Evolutionary conservation across 2,797 vertebrate species (phyloP).

Genomic region (Manis crassicaudata): DNA sequence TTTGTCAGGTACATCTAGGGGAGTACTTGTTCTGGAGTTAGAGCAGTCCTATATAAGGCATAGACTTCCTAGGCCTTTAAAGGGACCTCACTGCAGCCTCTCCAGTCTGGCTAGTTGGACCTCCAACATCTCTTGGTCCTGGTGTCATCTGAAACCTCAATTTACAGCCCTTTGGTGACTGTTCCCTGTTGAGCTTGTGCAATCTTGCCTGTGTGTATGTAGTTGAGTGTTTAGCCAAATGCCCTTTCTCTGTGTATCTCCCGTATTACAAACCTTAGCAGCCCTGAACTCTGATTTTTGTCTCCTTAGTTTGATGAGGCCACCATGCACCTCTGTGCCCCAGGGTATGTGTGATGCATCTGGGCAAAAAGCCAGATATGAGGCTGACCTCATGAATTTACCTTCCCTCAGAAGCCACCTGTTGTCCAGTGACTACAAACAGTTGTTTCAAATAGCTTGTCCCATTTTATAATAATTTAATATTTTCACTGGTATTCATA

Average conservation of each 20-base stretch:
- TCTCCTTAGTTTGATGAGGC: not conserved
- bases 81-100: not conserved
- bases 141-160: not conserved
- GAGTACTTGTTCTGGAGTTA: not conserved
- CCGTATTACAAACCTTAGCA: not conserved
- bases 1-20: not conserved
- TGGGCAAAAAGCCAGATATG: not conserved
- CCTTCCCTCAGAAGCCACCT: not conserved
- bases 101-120: not conserved
- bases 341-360: rapidly evolving
- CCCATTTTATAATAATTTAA: too few relatives aligned
- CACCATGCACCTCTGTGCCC: not conserved
- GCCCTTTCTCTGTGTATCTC: not conserved
- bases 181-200: not conserved
- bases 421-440: not conserved
- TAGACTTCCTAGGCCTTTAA: not conserved
- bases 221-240: not conserved
- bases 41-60: not conserved
- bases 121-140: not conserved
- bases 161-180: rapidly evolving
- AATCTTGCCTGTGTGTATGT: rapidly evolving
- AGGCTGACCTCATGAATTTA: not conserved
- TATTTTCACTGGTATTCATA: too few relatives aligned
- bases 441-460: not conserved
- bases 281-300: not conserved